Percentiles rank a stretch among this genome's conserved stretches.
Evolutionary conservation across 1,140 invertebrate genomes (phyloP).

Genomic region (Zaprionus lachaisei): DNA sequence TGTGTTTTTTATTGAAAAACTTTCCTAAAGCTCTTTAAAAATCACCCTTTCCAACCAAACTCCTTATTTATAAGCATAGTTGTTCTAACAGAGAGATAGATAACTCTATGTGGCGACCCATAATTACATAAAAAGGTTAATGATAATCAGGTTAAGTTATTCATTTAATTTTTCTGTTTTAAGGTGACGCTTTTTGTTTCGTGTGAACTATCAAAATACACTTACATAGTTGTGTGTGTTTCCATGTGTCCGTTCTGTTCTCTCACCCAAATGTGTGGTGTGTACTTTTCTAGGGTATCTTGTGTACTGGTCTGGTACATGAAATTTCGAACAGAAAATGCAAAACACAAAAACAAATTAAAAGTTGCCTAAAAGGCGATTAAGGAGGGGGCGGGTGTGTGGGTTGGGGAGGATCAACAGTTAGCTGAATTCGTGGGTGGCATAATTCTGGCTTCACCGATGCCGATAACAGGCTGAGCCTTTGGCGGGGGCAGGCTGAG

Average conservation of each 20-base stretch:
- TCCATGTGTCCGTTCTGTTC: background rate
- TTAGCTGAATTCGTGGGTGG: slow-evolving; percentile 29
- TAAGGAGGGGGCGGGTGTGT: background rate
- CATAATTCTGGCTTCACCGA: slow-evolving; percentile 45
- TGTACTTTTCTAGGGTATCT: background rate
- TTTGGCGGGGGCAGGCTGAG: slow-evolving; percentile 38
- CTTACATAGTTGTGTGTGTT: background rate
- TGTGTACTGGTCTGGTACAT: background rate
- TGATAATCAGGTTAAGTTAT: background rate
- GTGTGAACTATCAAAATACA: slow-evolving; percentile 17
- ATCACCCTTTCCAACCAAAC: no score
- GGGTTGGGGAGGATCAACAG: slow-evolving; percentile 10
- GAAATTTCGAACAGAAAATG: slow-evolving; percentile 2
- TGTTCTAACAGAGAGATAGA: background rate
- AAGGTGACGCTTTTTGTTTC: slow-evolving; percentile 8
- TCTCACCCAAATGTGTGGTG: background rate
- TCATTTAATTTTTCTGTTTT: slow-evolving; percentile 20
- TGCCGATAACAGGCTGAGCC: slow-evolving; percentile 7
- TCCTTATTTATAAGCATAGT: no score
- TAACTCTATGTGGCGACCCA: background rate
- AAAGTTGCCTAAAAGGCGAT: background rate
- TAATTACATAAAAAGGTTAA: background rate
- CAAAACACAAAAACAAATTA: slow-evolving; percentile 3
- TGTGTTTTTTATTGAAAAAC: no score
- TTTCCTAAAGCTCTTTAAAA: no score